phyloP scores from a whole-genome alignment of 1,140 invertebrate genomes.

The Bradynema listronoti region DNA sequence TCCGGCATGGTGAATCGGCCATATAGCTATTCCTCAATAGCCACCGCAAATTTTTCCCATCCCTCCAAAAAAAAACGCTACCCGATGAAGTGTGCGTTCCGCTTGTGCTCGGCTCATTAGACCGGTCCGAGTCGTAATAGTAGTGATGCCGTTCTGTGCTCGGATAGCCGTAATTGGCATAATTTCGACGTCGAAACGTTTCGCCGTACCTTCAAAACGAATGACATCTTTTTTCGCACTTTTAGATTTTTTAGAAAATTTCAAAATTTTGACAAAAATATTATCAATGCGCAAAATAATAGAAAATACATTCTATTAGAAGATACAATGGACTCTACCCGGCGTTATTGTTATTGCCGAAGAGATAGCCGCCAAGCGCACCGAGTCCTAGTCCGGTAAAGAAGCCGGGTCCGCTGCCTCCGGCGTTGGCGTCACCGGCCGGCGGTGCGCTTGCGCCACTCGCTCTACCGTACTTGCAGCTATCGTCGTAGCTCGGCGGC shows the following conservation, averaged over 20 bases:
- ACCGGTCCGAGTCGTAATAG: conserved; percentile 5
- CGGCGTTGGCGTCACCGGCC: conserved; percentile 4
- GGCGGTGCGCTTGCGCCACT: background rate
- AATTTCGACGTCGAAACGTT: background rate
- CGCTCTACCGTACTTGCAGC: conserved; percentile 13
- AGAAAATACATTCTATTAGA: background rate
- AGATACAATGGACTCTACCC: background rate
- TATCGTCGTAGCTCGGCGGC: conserved; percentile 20
- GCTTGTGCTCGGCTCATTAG: conserved; percentile 19
- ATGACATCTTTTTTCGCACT: too few species aligned
- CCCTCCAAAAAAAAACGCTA: too few species aligned
- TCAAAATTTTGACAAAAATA: too few species aligned
- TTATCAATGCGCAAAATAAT: too few species aligned
- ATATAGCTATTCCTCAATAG: too few species aligned
- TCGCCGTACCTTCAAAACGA: background rate
- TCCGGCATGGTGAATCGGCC: too few species aligned
- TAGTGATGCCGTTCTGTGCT: conserved; percentile 32
- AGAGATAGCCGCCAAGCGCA: conserved; percentile 40
- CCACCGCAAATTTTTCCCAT: too few species aligned
- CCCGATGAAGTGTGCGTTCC: conserved; percentile 21
- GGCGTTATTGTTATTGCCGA: conserved; percentile 16
- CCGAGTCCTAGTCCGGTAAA: conserved; percentile 34
- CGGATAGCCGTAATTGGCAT: conserved; percentile 4
- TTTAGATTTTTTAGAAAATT: too few species aligned
- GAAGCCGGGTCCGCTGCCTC: conserved; percentile 18